phyloP scores from a whole-genome alignment of 2,888 invertebrate genomes.

The Drosophila lacicola region DNA sequence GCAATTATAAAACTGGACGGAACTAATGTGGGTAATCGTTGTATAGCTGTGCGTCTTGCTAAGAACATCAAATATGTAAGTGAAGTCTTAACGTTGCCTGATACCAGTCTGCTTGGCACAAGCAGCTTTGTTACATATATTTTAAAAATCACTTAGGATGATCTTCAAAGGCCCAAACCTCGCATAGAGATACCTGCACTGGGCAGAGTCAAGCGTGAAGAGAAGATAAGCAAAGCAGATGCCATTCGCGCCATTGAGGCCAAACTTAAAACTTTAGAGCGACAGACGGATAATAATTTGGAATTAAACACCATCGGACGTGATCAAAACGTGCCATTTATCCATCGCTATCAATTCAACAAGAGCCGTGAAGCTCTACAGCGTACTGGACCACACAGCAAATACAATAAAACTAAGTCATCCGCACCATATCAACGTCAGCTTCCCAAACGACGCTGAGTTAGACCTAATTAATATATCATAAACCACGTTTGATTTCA shows the following conservation, averaged over 20 bases:
- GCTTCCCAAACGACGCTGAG: constrained; percentile 79
- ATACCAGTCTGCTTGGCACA: neutral
- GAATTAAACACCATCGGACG: constrained; percentile 88
- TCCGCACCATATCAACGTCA: constrained; percentile 81
- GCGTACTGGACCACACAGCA: constrained; percentile 55
- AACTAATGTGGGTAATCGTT: constrained; percentile 90
- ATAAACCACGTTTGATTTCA: constrained; percentile 37
- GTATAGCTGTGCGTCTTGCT: constrained; percentile 92
- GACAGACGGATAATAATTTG: constrained; percentile 89
- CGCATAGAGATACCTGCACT: constrained; percentile 92
- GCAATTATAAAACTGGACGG: constrained; percentile 92
- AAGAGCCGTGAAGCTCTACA: constrained; percentile 79
- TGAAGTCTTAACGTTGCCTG: constrained; percentile 4
- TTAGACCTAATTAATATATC: neutral
- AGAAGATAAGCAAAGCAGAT: constrained; percentile 90
- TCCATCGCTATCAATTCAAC: constrained; percentile 89
- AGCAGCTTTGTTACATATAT: too few species aligned
- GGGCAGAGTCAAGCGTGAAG: constrained; percentile 88
- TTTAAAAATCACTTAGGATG: constrained; percentile 87
- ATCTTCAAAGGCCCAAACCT: constrained; percentile 90
- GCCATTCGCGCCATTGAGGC: constrained; percentile 96
- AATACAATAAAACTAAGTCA: constrained; percentile 62
- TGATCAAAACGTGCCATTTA: constrained; percentile 87
- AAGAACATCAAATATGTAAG: constrained; percentile 89
- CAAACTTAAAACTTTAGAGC: constrained; percentile 92